A percentile compares a stretch with the other conserved stretches of the same genome.
phyloP scores from a whole-genome alignment of 2,888 invertebrate genomes.

The Clitarchus hookeri region DNA sequence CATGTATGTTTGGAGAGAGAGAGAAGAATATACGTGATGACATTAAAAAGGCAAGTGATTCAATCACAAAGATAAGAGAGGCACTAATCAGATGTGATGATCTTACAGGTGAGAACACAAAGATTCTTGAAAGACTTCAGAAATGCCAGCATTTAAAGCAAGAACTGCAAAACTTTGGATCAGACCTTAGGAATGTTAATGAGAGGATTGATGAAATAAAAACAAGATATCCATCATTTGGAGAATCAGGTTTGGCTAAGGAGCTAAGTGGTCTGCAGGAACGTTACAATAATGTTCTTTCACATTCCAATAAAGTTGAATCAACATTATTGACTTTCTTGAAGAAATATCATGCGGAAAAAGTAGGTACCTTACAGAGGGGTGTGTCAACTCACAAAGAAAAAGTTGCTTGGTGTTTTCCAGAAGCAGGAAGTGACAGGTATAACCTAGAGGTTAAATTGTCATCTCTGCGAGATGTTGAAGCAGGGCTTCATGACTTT shows the following conservation, averaged over 20 bases:
- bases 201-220: constrained; percentile 73
- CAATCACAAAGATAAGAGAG: constrained; percentile 75
- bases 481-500: constrained; percentile 73
- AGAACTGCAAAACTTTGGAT: constrained; percentile 70
- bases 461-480: constrained; percentile 76
- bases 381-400: constrained; percentile 81
- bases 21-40: constrained; percentile 73
- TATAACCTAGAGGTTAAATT: constrained; percentile 92
- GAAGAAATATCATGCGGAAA: constrained; percentile 86
- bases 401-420: constrained; percentile 89
- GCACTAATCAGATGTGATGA: constrained; percentile 88
- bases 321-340: constrained; percentile 75
- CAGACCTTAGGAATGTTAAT: constrained; percentile 70
- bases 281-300: constrained; percentile 75
- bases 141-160: constrained; percentile 73
- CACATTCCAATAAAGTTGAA: constrained; percentile 82
- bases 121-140: constrained; percentile 78
- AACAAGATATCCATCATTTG: constrained; percentile 75
- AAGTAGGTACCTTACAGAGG: constrained; percentile 78
- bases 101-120: constrained; percentile 82
- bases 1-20: constrained; percentile 73
- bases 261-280: constrained; percentile 84
- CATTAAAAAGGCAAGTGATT: constrained; percentile 72
- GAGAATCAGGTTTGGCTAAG: constrained; percentile 76
- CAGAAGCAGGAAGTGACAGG: constrained; percentile 85